phyloP scores from a whole-genome alignment of 2,113 vertebrate genomes.

The Scartelaos histophorus region DNA sequence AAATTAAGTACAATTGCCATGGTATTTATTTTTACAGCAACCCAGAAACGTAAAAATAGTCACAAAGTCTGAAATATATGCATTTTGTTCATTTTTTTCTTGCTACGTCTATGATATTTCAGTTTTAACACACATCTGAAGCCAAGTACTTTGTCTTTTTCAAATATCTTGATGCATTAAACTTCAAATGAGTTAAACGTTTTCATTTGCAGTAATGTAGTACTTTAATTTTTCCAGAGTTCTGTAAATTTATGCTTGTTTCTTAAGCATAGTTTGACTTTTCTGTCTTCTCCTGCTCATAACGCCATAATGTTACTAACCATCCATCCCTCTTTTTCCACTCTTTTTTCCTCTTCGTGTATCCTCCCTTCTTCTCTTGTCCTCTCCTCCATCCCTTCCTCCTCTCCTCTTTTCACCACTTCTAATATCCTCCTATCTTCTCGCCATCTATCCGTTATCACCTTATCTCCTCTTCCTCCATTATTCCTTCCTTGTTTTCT shows the following conservation, averaged over 20 bases:
- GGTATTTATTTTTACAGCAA: too few relatives aligned
- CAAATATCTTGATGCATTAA: background rate
- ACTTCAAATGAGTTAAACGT: background rate
- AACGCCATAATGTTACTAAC: conserved; percentile 57
- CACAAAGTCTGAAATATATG: too few relatives aligned
- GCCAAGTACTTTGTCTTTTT: background rate
- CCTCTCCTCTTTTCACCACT: too few relatives aligned
- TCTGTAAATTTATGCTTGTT: conserved; percentile 50
- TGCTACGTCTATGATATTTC: too few relatives aligned
- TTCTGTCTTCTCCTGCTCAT: conserved; percentile 34
- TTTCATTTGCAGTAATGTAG: conserved; percentile 23
- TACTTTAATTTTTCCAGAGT: conserved; percentile 16
- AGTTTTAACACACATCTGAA: background rate
- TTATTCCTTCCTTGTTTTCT: too few relatives aligned
- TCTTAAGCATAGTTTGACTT: conserved; percentile 51
- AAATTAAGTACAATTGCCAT: too few relatives aligned
- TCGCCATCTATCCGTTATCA: too few relatives aligned
- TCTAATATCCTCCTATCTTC: too few relatives aligned
- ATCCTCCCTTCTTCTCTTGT: background rate
- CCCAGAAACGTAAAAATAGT: too few relatives aligned
- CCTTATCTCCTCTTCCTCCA: too few relatives aligned
- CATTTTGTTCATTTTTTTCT: too few relatives aligned
- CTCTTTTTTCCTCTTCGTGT: background rate
- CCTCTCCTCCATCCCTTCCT: background rate
- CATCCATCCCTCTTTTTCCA: conserved; percentile 27